Conservation (phyloP, 2,797 vertebrate genomes). For the Pseudochromis fuscus region DNA sequence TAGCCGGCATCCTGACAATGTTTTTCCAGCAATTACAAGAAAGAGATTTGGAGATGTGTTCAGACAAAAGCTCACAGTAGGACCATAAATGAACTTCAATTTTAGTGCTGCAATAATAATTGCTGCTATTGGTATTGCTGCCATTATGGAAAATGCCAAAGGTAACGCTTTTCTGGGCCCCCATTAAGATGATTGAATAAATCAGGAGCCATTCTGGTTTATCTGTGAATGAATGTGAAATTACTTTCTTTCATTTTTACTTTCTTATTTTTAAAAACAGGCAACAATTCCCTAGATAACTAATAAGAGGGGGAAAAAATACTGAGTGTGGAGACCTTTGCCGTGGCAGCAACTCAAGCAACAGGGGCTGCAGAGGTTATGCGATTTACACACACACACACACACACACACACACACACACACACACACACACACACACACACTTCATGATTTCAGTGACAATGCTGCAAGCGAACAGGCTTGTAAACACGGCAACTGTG, state of each 20-base stretch:
- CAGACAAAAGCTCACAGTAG: conserved; percentile 27
- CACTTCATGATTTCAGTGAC: conserved; percentile 32
- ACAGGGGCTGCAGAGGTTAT: neutral
- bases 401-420: neutral
- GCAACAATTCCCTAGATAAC: conserved; percentile 22
- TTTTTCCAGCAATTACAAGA: conserved; percentile 34
- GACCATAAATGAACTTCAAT: conserved; percentile 52
- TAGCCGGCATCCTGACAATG: conserved; percentile 11
- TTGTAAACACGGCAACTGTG: conserved; percentile 28
- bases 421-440: neutral
- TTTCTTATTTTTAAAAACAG: conserved; percentile 7
- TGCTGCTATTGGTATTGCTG: conserved; percentile 26
- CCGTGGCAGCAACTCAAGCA: conserved; percentile 10
- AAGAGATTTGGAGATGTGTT: conserved; percentile 40
- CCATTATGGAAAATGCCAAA: conserved; percentile 59
- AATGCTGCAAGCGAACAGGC: conserved; percentile 19
- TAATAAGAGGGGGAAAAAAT: conserved; percentile 14
- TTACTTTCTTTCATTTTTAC: conserved; percentile 26
- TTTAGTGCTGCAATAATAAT: conserved; percentile 47
- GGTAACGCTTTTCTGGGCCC: conserved; percentile 46
- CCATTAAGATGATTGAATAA: conserved; percentile 58
- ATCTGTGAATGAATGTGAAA: conserved; percentile 32
- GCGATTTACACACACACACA: conserved; percentile 7
- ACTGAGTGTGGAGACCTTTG: neutral
- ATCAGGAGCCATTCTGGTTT: conserved; percentile 49